phyloP scores from a whole-genome alignment of 2,888 invertebrate genomes.

The Sialis lutaria region DNA sequence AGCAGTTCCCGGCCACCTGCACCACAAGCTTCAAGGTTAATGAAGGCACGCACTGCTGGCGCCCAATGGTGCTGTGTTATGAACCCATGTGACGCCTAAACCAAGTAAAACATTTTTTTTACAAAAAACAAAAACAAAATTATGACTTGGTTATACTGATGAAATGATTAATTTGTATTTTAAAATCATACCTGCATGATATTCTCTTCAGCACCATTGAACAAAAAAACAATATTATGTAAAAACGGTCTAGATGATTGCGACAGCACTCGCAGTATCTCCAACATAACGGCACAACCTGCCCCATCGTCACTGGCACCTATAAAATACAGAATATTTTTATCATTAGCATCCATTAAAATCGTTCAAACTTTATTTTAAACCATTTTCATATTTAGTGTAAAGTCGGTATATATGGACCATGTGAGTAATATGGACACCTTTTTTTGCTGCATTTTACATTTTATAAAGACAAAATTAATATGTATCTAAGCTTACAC shows the following conservation, averaged over 20 bases:
- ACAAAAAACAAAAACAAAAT: too few relatives aligned
- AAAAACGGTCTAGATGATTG: slow-evolving; percentile 38
- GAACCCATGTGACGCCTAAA: slow-evolving; percentile 65
- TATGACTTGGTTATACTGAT: too few relatives aligned
- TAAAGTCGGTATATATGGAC: too few relatives aligned
- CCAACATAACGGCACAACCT: slow-evolving; percentile 75
- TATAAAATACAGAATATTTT: slow-evolving; percentile 16
- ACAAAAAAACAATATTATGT: slow-evolving; percentile 64
- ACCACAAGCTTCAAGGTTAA: slow-evolving; percentile 80
- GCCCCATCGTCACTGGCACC: slow-evolving; percentile 84
- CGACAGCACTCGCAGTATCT: slow-evolving; percentile 54
- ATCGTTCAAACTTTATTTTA: neutral
- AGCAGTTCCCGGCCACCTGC: slow-evolving; percentile 75
- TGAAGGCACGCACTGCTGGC: slow-evolving; percentile 46
- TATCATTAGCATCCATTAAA: neutral
- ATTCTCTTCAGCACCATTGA: slow-evolving; percentile 88
- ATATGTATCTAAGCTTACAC: too few relatives aligned
- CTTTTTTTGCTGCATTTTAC: too few relatives aligned
- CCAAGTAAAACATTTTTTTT: too few relatives aligned
- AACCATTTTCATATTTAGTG: neutral
- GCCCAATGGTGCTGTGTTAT: slow-evolving; percentile 80
- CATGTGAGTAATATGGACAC: too few relatives aligned
- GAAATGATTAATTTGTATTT: too few relatives aligned
- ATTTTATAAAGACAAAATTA: too few relatives aligned
- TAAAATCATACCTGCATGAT: slow-evolving; percentile 40